phyloP scores from a whole-genome alignment of 2,888 invertebrate species.

The Nymphalis c-album region DNA sequence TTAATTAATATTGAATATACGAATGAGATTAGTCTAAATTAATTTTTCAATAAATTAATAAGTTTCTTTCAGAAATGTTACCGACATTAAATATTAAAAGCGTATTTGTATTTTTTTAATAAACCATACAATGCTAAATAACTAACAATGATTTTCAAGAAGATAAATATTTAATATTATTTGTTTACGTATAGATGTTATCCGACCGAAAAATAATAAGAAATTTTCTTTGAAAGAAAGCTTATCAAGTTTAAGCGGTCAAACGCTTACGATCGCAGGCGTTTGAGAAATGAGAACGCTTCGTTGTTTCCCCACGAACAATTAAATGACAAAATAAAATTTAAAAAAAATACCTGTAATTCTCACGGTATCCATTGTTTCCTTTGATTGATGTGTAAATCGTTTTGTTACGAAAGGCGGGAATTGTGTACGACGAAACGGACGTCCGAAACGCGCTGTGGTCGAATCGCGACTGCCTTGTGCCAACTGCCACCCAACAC shows the following conservation, averaged over 20 bases:
- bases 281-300: neutral
- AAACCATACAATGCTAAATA: neutral
- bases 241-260: neutral
- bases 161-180: neutral
- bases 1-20: too few species aligned
- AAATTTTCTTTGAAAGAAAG: conserved; percentile 3
- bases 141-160: neutral
- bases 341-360: conserved; percentile 33
- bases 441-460: conserved; percentile 40
- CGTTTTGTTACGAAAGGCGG: conserved; percentile 47
- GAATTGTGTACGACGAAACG: conserved; percentile 40
- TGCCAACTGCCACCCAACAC: too few species aligned
- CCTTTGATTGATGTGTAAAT: conserved; percentile 19
- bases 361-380: conserved; percentile 37
- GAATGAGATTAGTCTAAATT: too few species aligned
- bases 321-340: conserved; percentile 2
- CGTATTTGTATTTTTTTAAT: too few species aligned
- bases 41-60: too few species aligned
- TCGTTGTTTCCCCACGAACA: neutral
- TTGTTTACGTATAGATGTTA: neutral
- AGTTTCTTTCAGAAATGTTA: too few species aligned
- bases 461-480: conserved; percentile 42
- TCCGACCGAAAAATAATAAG: neutral
- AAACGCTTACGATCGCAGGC: neutral
- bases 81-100: too few species aligned